Base-by-base conservation (phyloP, 2,797 vertebrate species). In the Tiaroga cobitis region DNA sequence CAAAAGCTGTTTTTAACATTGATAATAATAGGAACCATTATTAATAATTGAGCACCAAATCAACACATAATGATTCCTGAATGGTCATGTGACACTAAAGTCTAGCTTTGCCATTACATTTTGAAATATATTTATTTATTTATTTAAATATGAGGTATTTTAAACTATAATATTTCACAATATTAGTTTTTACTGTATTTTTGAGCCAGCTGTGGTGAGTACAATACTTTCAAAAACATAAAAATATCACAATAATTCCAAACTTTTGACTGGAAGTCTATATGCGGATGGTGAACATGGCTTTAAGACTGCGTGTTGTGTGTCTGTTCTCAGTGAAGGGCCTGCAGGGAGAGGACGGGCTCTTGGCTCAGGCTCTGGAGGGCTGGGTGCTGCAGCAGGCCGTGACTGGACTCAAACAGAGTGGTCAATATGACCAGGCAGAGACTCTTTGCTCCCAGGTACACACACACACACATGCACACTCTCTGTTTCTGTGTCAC, bases 381-480 rank as follows among this genome's bases (percentile, higher is more conserved):
- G 94, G 91, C 81, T 99, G 98, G 98, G 96, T 96, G 46, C 89
- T 98, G 0, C 97, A 96, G 84, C 97, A 99, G 92, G 95, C 97
- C 34, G 94, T 97, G 89, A 94, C 94, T 41, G 95, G 96, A 67
- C 94, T 99, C n/a, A 94, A 95, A 86, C 93, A 96, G 86, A 91
- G 91, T n/a, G 96, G 95, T 43, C 95, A 94, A 88, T 92, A 95
- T 61, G 93, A 96, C 41, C 95, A 98, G 91, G 98, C 98, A 2
- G 97, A 98, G 90, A 93, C 94, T 80, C 95, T 99, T 75, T 99
- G 98, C 90, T 95, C 93, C 81, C 96, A 98, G 97, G 98, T 99
- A 92, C 26, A 85, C 37, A 4, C 26, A 4, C 34, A 32, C n/a
- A n/a, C 70, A 76, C 34, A 69, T 41, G 32, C 37, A 19, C 3